Conservation (phyloP, 2,888 invertebrate species). For the Nysson spinosus region DNA sequence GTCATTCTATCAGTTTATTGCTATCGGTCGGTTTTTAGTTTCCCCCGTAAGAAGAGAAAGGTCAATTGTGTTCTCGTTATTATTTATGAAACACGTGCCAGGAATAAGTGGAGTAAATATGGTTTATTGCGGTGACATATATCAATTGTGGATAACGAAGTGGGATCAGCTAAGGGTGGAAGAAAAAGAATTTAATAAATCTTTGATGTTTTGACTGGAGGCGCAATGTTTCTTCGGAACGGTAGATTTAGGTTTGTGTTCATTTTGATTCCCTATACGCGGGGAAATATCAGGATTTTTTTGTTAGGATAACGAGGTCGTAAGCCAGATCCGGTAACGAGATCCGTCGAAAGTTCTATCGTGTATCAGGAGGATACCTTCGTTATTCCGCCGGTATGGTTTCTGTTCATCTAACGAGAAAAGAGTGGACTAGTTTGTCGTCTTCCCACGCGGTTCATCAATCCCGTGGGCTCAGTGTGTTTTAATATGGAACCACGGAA, state of each 20-base stretch:
- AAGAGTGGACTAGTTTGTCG: conserved; percentile 9
- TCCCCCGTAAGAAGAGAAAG: no score
- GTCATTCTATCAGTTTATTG: no score
- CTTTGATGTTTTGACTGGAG: conserved; percentile 14
- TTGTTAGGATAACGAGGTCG: conserved; percentile 69
- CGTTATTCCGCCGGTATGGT: conserved; percentile 44
- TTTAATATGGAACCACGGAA: no score
- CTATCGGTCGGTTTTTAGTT: no score
- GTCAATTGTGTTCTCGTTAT: no score
- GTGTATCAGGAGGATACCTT: conserved; percentile 47
- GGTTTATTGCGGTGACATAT: not conserved
- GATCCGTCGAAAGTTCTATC: conserved; percentile 51
- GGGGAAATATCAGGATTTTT: conserved; percentile 34
- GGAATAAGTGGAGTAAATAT: no score
- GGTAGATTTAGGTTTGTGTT: conserved; percentile 2
- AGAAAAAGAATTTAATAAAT: conserved; percentile 42
- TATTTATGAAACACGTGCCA: no score
- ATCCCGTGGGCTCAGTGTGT: not conserved
- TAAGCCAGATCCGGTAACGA: conserved; percentile 63
- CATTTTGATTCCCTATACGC: conserved; percentile 5
- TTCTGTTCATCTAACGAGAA: conserved; percentile 40
- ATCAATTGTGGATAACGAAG: conserved; percentile 30
- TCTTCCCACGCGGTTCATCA: not conserved
- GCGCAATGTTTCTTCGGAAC: not conserved
- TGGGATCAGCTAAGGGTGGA: not conserved